Evolutionary conservation across 2,113 vertebrate genomes (phyloP), one percentile per base, ranked within the genome.

Genomic region (Pteropus alecto): DNA sequence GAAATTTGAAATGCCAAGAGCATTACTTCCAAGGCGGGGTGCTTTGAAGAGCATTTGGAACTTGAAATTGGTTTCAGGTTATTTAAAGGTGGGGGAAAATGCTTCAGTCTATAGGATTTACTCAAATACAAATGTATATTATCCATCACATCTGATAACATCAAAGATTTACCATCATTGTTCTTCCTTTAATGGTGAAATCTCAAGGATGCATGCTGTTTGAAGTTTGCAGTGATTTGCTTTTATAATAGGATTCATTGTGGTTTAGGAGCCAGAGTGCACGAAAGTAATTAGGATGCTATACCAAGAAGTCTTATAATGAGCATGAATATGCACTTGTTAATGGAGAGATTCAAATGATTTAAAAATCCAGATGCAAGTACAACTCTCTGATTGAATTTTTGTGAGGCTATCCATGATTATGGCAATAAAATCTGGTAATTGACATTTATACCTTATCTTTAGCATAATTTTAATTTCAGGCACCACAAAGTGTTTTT

Each of bases 21-120:
- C 74, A 89, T 43, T 43, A 38, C 58, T 96, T 97, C 95, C 67
- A 97, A 97, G 94, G 73, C 10, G 33, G 68, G 79, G 48, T 96
- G 91, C 95, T 98, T 98, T 98, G 97, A 98, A 97, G 95, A 98
- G 86, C 35, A 92, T 96, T 97, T 97, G 93, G 73, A 96, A 98
- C 76, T 87, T 93, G 56, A 96, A 98, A 97, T 79, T 63, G 93
- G 87, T 97, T 96, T 96, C 93, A 97, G 95, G 83, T 97, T 96
- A 93, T 94, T 97, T 97, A 96, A 89, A 70, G 65, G 58, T 60
- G 46, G 93, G 51, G 16, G 30, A 16, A 96, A 22, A 96, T 58
- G 70, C 90, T 92, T 85, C 22, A 0, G 41, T 96, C 65, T 76
- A 95, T 68, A 90, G 78, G 85, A 97, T 95, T 98, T 77, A 93